A percentile compares a stretch with the other conserved stretches of the same genome.
Conservation (phyloP, 2,888 invertebrate genomes). For the Mycalesis mineus region DNA sequence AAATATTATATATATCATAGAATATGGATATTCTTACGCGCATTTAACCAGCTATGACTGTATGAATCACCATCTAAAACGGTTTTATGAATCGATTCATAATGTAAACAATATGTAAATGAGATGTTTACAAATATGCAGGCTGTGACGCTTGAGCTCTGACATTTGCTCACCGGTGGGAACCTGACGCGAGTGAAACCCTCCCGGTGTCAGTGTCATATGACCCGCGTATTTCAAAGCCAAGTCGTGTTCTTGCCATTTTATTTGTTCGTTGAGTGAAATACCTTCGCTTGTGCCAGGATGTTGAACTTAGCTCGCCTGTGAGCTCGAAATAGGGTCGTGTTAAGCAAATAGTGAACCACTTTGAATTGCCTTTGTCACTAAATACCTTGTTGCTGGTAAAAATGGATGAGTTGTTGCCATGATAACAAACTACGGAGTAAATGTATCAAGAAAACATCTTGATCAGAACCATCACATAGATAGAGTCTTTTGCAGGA, state of each 20-base stretch:
- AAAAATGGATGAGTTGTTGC: no score
- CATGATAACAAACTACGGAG: no score
- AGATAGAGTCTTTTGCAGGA: no score
- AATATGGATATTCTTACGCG: no score
- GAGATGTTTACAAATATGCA: conserved; percentile 15
- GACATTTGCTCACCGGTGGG: conserved; percentile 27
- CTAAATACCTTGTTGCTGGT: no score
- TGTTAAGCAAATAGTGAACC: conserved; percentile 1
- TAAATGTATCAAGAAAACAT: no score
- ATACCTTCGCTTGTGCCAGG: conserved; percentile 39
- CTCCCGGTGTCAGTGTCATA: conserved; percentile 42
- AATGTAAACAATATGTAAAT: conserved; percentile 17
- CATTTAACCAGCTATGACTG: no score
- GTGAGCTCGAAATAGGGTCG: conserved; percentile 26
- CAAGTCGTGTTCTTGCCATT: conserved; percentile 46
- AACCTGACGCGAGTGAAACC: conserved; percentile 35
- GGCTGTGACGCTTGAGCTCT: conserved; percentile 16
- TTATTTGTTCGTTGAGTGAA: conserved; percentile 44
- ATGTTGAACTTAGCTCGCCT: conserved; percentile 41
- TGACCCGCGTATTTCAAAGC: conserved; percentile 51
- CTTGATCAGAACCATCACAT: no score
- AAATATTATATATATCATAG: no score
- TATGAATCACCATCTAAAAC: neutral
- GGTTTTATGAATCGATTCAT: neutral
- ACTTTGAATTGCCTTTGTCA: conserved; percentile 2